Evolutionary conservation across 1,140 invertebrate species (phyloP), one percentile per base, ranked within the genome.

Genomic region (Pachyrhynchus sulphureomaculatus): DNA sequence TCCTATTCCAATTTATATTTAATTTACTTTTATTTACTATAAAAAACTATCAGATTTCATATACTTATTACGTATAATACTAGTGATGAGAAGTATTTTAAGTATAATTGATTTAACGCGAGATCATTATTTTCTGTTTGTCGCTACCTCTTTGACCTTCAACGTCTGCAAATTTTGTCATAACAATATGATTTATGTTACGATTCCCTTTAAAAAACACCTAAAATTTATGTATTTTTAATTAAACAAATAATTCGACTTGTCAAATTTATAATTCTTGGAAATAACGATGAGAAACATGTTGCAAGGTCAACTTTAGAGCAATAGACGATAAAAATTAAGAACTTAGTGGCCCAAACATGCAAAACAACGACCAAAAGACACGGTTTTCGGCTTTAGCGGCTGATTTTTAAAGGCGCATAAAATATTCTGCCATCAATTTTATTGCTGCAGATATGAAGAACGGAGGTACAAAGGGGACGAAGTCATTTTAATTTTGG

Each of bases 311-410:
- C 59, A 55, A 21, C 13, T 21, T 53, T 62, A 55, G 51, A 62
- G 59, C 59, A 62, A 62, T 62, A 62, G 51, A 62, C 60, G 60
- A 55, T 62, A 62, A 62, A 55, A 42, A 53, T 62, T 49, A 47
- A 62, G 60, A 62, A 62, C 44, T 55, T 62, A 42, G 59, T 62
- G 60, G 60, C 60, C 52, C 1, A 56, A 62, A 62, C 51, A 54
- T 26, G 44, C 51, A 62, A 62, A 62, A 62, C 60, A 42, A 62
- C 51, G 52, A 62, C 12, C 33, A 39, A 15, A 51, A 29, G 52
- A 62, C 60, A 62, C 60, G 60, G 60, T 62, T 62, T 62, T 62
- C 52, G 44, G 55, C 51, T 62, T 62, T 62, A 62, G 60, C 60
- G 60, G 60, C 52, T 62, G 60, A 62, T 62, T 62, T 62, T 62